A percentile compares a stretch with the other conserved stretches of the same genome.
phyloP scores from a whole-genome alignment of 2,888 invertebrate genomes.

The Monopis laevigella region DNA sequence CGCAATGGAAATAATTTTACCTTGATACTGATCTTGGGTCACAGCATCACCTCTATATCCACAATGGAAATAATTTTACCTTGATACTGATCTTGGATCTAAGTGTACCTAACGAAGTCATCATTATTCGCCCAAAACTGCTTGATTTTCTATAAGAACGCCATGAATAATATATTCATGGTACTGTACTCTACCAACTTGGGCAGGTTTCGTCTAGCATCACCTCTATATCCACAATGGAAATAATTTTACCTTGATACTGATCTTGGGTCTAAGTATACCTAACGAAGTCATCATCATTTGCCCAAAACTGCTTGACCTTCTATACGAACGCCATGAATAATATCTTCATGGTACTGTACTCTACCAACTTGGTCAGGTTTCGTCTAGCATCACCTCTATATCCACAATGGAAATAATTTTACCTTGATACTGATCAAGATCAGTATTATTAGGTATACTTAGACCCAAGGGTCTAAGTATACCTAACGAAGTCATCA shows the following conservation, averaged over 20 bases:
- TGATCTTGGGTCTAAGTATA: no score
- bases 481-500: constrained; percentile 83
- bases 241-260: constrained; percentile 68
- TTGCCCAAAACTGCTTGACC: constrained; percentile 85
- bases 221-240: background rate
- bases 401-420: no score
- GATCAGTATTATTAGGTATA: no score
- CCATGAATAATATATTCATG: constrained; percentile 81
- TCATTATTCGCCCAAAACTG: constrained; percentile 87
- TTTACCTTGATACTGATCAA: no score
- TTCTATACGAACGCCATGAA: constrained; percentile 80
- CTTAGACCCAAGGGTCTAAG: constrained; percentile 79
- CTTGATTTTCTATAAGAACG: constrained; percentile 80
- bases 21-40: no score
- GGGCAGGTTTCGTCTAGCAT: constrained; percentile 56
- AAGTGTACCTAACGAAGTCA: constrained; percentile 78
- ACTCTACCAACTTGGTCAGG: constrained; percentile 80
- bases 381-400: no score
- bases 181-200: constrained; percentile 82
- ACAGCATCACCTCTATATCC: no score
- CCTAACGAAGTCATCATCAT: constrained; percentile 87
- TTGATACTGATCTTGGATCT: constrained; percentile 76
- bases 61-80: no score
- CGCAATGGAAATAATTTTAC: no score
- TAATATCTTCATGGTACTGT: constrained; percentile 81